Evolutionary conservation across 2,113 vertebrate genomes (phyloP), one percentile per base, ranked within the genome.

Genomic region (Castor canadensis): DNA sequence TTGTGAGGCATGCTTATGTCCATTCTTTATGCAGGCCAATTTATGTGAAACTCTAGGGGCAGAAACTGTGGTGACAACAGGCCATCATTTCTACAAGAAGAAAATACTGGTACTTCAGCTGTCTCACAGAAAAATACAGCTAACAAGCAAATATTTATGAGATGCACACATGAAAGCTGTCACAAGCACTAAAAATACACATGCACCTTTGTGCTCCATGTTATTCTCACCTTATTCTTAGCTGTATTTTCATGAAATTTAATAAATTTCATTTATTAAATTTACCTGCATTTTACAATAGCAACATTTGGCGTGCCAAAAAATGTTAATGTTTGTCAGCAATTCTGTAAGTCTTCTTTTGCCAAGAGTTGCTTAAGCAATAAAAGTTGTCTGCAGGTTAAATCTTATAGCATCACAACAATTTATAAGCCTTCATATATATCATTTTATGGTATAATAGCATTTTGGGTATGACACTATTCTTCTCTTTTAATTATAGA

Each of bases 191-290:
- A 60, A 91, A 88, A 77, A 62, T 64, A 95, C 12, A 66, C 24
- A 79, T 1, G 40, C 20, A 54, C 52, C 76, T 60, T 66, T 47
- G 19, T 30, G 35, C 12, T 4, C 56, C 47, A 91, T 12, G 19
- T 1, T 0, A 2, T 45, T 72, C 75, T 87, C 77, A n/a, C 28
- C 69, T 54, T 77, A 47, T 60, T 82, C 60, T 62, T 73, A 22
- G 20, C 17, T 67, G 62, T 60, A 22, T 79, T 75, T 91, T 52
- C 62, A n/a, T n/a, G 38, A n/a, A n/a, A n/a, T n/a, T n/a, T n/a
- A n/a, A n/a, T n/a, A n/a, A n/a, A n/a, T n/a, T n/a, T n/a, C n/a
- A 16, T 49, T 91, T 92, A 62, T 82, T 86, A 80, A 26, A 89
- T 79, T 85, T 69, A 79, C 83, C 75, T 72, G n/a, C 71, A 19